Percentiles rank a stretch among this genome's conserved stretches.
Conservation (phyloP, 1,140 invertebrate genomes). For the Chrysoperla carnea region DNA sequence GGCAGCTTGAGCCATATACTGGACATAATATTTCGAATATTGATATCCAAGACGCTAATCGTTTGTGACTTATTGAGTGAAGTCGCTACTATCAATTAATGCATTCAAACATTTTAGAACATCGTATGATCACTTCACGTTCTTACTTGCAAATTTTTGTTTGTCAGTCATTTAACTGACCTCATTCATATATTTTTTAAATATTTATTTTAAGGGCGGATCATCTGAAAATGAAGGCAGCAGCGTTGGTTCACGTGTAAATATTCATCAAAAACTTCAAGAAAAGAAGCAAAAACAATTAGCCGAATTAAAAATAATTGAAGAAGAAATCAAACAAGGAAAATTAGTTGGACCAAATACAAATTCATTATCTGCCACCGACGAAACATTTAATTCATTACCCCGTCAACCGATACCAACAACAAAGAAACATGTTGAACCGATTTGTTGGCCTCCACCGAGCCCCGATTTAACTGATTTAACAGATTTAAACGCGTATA, state of each 20-base stretch:
- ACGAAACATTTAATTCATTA: constrained; percentile 18
- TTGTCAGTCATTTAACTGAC: too few species aligned
- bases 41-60: too few species aligned
- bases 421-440: constrained; percentile 34
- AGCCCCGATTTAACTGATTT: constrained; percentile 9
- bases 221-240: constrained; percentile 54
- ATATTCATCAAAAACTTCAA: constrained; percentile 72
- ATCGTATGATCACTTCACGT: too few species aligned
- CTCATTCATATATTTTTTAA: constrained; percentile 6
- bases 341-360: constrained; percentile 34
- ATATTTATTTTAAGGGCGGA: constrained; percentile 26
- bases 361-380: constrained; percentile 25
- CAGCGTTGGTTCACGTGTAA: constrained; percentile 54
- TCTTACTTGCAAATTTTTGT: too few species aligned
- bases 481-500: neutral
- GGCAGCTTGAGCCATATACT: too few species aligned
- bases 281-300: constrained; percentile 80
- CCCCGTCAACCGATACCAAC: constrained; percentile 36
- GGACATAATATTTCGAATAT: too few species aligned
- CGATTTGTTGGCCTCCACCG: constrained; percentile 16
- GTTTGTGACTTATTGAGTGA: too few species aligned
- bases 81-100: too few species aligned
- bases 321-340: constrained; percentile 73
- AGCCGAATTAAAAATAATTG: constrained; percentile 58
- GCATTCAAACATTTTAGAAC: too few species aligned